These are phyloP conservation scores for Planiliza haematocheilus DNA, from an alignment of 2,113 vertebrate genomes.

Conservation along the genomic window DNA sequence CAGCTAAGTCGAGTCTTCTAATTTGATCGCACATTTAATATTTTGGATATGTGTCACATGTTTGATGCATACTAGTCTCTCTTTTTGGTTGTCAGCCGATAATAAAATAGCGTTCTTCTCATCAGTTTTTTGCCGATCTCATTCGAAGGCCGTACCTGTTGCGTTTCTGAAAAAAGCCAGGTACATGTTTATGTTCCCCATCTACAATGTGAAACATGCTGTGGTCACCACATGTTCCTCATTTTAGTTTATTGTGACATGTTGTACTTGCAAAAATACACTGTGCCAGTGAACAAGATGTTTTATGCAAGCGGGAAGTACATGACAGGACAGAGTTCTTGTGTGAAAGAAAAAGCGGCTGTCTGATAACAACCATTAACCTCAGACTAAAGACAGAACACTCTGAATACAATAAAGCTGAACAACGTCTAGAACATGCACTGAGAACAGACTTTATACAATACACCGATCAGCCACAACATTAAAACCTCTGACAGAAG, in stretches of 20 bases:
- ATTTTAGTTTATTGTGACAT: conserved; percentile 35
- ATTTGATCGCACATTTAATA: conserved; percentile 6
- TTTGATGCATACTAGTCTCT: background rate
- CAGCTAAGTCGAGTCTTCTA: background rate
- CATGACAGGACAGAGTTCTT: background rate
- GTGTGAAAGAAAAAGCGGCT: background rate
- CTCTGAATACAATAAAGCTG: background rate
- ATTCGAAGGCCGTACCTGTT: background rate
- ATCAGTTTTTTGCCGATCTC: background rate
- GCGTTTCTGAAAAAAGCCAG: conserved; percentile 7
- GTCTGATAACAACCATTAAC: background rate
- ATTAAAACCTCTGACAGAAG: no score
- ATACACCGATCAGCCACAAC: background rate
- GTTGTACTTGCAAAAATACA: conserved; percentile 33
- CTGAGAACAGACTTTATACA: background rate
- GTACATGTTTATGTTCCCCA: conserved; percentile 47
- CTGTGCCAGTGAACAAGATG: background rate
- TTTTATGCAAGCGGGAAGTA: conserved; percentile 17
- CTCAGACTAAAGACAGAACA: background rate
- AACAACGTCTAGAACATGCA: background rate
- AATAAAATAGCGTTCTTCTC: background rate
- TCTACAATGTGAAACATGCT: conserved; percentile 20
- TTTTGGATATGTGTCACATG: background rate
- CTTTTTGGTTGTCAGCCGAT: background rate
- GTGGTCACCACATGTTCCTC: conserved; percentile 51